These are phyloP conservation scores for Caenorhabditis japonica DNA, from an alignment of 2,888 invertebrate genomes.

Conservation along the genomic window DNA sequence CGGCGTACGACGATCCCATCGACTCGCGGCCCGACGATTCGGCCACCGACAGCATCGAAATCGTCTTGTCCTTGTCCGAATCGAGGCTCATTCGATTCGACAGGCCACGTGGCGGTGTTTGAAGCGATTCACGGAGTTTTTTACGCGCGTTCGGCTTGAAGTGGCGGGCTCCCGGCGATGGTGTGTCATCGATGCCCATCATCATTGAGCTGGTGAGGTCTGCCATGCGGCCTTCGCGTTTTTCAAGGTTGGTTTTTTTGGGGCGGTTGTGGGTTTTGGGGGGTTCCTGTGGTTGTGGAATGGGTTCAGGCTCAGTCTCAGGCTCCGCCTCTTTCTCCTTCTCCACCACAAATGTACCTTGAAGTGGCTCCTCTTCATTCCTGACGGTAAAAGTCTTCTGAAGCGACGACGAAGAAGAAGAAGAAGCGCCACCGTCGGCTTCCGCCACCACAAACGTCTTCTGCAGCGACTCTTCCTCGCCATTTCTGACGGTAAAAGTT, in stretches of 20 bases:
- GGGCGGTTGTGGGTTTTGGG: neutral
- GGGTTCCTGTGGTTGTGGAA: slow-evolving; percentile 2
- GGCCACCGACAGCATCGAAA: slow-evolving; percentile 34
- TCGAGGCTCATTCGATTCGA: slow-evolving; percentile 23
- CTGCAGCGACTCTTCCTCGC: neutral
- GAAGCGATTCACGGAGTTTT: slow-evolving; percentile 11
- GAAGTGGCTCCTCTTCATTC: slow-evolving; percentile 2
- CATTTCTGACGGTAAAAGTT: neutral
- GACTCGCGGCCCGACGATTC: slow-evolving; percentile 16
- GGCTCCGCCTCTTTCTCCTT: neutral
- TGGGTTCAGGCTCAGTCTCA: neutral
- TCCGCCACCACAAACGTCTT: neutral
- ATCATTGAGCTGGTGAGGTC: slow-evolving; percentile 13
- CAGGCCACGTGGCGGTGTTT: slow-evolving; percentile 3
- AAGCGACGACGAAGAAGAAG: neutral
- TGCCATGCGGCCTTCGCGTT: slow-evolving; percentile 11
- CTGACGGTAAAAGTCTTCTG: neutral
- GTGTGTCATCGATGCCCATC: slow-evolving; percentile 17
- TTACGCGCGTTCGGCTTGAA: slow-evolving; percentile 33
- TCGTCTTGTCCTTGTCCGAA: slow-evolving; percentile 42
- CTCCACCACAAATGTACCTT: slow-evolving; percentile 11
- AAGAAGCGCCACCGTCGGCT: neutral
- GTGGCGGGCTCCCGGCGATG: slow-evolving; percentile 27
- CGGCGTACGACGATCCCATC: slow-evolving; percentile 18
- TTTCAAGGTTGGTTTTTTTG: slow-evolving; percentile 3